Evolutionary conservation across 2,797 vertebrate species (phyloP).

Genomic region (Ibycter americanus): DNA sequence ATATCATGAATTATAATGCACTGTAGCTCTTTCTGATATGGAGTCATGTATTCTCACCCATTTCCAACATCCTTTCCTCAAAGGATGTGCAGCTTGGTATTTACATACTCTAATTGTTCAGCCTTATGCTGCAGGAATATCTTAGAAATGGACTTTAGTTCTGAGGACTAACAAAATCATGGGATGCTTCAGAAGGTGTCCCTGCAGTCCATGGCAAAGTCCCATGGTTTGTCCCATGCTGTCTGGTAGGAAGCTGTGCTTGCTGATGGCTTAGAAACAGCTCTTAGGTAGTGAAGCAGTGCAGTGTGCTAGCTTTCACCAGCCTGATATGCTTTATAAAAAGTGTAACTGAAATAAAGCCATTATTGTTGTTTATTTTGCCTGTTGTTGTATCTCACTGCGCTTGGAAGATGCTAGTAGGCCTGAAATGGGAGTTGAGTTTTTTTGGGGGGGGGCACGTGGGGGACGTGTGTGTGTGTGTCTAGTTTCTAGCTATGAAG

Average conservation of each 20-base stretch:
- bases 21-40: not conserved
- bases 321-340: not conserved
- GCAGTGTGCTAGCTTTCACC: not conserved
- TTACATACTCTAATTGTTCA: not conserved
- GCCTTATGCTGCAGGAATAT: not conserved
- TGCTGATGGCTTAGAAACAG: not conserved
- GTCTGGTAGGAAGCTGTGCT: not conserved
- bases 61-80: not conserved
- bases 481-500: not conserved
- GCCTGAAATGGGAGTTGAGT: not conserved
- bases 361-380: not conserved
- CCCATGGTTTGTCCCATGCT: fast-evolving
- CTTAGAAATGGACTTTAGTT: not conserved
- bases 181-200: not conserved
- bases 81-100: not conserved
- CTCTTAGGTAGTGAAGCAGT: not conserved
- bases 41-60: not conserved
- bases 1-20: fast-evolving
- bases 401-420: not conserved
- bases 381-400: fast-evolving
- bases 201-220: not conserved
- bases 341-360: not conserved
- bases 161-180: not conserved
- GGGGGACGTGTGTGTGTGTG: not conserved
- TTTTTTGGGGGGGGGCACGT: too few species aligned